These are phyloP conservation scores for Zaprionus kolodkinae DNA, from an alignment of 1,140 invertebrate genomes.

Conservation along the genomic window DNA sequence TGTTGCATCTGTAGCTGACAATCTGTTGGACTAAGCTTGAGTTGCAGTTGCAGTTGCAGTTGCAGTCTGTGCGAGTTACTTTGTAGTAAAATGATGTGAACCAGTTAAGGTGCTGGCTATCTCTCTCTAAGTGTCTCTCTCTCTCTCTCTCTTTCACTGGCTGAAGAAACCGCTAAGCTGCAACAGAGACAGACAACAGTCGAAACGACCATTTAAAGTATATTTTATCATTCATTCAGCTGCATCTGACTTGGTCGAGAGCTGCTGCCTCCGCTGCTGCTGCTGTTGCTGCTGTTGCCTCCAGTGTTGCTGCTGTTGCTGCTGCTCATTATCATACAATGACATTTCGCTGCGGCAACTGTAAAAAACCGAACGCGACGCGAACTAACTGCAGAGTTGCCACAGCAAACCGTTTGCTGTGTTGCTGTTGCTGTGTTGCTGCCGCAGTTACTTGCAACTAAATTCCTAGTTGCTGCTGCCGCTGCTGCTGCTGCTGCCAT, in stretches of 20 bases:
- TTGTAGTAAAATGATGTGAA: constrained; percentile 79
- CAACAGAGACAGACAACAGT: constrained; percentile 70
- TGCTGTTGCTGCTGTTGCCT: neutral
- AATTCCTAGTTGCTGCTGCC: constrained; percentile 48
- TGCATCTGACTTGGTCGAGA: constrained; percentile 71
- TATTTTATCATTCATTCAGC: constrained; percentile 82
- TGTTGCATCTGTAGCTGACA: constrained; percentile 64
- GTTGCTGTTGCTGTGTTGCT: constrained; percentile 6
- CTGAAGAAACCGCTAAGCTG: constrained; percentile 63
- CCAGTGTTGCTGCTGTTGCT: constrained; percentile 1
- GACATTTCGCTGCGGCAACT: constrained; percentile 73
- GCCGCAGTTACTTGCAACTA: constrained; percentile 30
- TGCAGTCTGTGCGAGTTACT: constrained; percentile 53
- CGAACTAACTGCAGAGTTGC: constrained; percentile 65
- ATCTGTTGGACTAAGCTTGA: constrained; percentile 44
- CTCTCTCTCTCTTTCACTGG: neutral
- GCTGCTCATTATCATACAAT: constrained; percentile 81
- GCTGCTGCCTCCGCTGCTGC: constrained; percentile 10
- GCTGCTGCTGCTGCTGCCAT: constrained; percentile 54
- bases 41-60: neutral
- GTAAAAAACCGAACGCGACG: constrained; percentile 42
- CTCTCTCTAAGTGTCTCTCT: neutral
- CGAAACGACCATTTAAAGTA: constrained; percentile 82
- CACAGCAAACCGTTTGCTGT: constrained; percentile 61
- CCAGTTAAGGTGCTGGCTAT: constrained; percentile 69